phyloP scores from a whole-genome alignment of 2,797 vertebrate species.

The Danio choprae region DNA sequence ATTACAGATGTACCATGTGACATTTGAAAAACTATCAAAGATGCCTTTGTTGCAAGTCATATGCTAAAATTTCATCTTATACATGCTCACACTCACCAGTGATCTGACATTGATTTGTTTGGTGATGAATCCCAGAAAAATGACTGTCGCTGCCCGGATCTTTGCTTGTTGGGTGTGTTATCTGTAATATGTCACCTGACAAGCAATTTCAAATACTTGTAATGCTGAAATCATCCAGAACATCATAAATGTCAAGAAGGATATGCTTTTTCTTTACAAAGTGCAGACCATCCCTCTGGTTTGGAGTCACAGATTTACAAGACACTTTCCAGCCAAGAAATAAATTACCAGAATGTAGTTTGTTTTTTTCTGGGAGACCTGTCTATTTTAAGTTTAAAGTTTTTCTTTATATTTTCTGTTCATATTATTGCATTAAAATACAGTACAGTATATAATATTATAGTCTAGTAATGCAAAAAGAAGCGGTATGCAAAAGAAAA shows the following conservation, averaged over 20 bases:
- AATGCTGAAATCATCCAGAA: slow-evolving; percentile 35
- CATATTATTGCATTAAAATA: no score
- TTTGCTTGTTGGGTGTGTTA: slow-evolving; percentile 11
- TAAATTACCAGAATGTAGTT: background rate
- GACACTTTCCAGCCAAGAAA: background rate
- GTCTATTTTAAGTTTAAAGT: background rate
- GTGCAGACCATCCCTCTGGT: background rate
- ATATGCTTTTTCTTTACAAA: slow-evolving; percentile 3
- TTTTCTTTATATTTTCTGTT: no score
- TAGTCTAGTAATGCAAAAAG: no score
- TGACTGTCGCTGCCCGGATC: background rate
- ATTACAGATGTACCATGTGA: background rate
- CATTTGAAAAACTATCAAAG: background rate
- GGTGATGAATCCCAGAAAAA: slow-evolving; percentile 7
- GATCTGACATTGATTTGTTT: slow-evolving; percentile 28
- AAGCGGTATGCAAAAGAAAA: no score
- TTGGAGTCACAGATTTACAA: background rate
- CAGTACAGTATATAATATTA: no score
- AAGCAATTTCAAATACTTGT: slow-evolving; percentile 29
- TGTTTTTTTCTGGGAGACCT: background rate
- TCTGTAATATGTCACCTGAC: slow-evolving; percentile 29
- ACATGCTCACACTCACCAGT: background rate
- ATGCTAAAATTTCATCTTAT: background rate
- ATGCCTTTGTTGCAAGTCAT: background rate
- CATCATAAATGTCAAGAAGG: slow-evolving; percentile 22